Percentiles rank a stretch among this genome's conserved stretches.
phyloP scores from a whole-genome alignment of 2,797 vertebrate genomes.

The Sus cebifrons region DNA sequence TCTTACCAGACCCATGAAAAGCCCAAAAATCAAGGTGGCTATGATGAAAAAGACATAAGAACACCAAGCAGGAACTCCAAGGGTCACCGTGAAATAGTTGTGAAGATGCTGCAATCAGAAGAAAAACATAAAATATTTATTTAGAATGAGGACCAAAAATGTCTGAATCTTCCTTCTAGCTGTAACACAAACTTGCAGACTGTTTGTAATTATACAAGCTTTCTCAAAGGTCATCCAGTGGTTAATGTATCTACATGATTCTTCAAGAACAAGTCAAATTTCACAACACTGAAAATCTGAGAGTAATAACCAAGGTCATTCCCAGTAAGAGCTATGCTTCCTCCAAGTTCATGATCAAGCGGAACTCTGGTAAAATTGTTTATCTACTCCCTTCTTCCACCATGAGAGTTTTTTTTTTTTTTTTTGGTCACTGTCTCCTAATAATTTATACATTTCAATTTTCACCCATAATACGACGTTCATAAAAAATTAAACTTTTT shows the following conservation, averaged over 20 bases:
- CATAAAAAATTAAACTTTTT: not conserved
- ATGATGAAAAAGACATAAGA: conserved; percentile 93
- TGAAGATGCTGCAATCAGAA: conserved; percentile 91
- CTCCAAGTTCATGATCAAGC: not conserved
- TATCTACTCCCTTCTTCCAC: conserved; percentile 26
- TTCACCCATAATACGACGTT: conserved; percentile 49
- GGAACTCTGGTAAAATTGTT: conserved; percentile 1
- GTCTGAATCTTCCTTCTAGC: not conserved
- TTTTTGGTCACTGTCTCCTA: not conserved
- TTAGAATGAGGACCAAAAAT: conserved; percentile 1
- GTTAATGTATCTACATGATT: not conserved
- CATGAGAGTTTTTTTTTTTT: not conserved
- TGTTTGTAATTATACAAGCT: not conserved
- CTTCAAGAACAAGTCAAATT: conserved; percentile 24
- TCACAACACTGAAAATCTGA: not conserved
- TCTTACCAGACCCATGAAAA: conserved; percentile 94
- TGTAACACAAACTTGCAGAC: not conserved
- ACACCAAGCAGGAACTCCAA: conserved; percentile 91
- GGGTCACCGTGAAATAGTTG: conserved; percentile 91
- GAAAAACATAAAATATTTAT: not conserved
- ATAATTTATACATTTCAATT: conserved; percentile 2
- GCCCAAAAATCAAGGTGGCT: conserved; percentile 92
- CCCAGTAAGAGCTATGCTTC: not conserved
- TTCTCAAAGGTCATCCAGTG: not conserved
- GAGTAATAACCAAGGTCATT: not conserved